Base-by-base conservation (phyloP, 37 sponge, comb jelly and placozoan genomes). In the Halisarca cf. caerulea region DNA sequence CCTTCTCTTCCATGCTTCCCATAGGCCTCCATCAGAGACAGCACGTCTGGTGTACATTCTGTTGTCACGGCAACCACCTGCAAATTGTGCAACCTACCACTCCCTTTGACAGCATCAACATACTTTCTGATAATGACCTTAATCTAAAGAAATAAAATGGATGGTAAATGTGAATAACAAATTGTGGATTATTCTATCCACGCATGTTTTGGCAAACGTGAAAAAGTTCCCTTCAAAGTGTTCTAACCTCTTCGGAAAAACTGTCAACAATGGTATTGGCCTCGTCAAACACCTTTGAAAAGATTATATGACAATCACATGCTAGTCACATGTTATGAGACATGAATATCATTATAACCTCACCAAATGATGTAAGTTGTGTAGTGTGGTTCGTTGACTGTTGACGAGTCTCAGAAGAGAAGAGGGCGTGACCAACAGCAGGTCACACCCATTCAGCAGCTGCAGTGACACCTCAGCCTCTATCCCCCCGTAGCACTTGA, bases 51-150 rank as follows among this genome's bases (percentile, higher is more conserved):
- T 21, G 77, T 74, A 25, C 77, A 74, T 25, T 74, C 38, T 42
- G 77, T 74, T 74, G 77, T 74, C 77, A 41, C 41, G 44, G 77
- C 77, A 74, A 74, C 77, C 15, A 74, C 24, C 24, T 74, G 77
- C 45, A 74, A 37, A 3, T 3, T 17, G 35, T 34, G 7, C 20
- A 74, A 37, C 0, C 45, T 33, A 24, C 25, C 5, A 20, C 18
- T 43, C 77, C 24, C 42, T 18, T 39, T 74, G 45, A 74, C 45
- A 40, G 44, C 42, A 23, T 36, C 45, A 18, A 23, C 77, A 41
- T 74, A 74, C 1, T 74, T 33, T 41, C 77, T 74, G 23, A 74
- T 74, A 36, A 74, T 74, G 8, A 74, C 9, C 11, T 74, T 74
- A 20, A 74, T 74, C 77, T 74, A 40, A 18, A 28, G 15, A 28